These are phyloP conservation scores for Helogale parvula DNA, from an alignment of 2,113 vertebrate species.

Conservation along the genomic window DNA sequence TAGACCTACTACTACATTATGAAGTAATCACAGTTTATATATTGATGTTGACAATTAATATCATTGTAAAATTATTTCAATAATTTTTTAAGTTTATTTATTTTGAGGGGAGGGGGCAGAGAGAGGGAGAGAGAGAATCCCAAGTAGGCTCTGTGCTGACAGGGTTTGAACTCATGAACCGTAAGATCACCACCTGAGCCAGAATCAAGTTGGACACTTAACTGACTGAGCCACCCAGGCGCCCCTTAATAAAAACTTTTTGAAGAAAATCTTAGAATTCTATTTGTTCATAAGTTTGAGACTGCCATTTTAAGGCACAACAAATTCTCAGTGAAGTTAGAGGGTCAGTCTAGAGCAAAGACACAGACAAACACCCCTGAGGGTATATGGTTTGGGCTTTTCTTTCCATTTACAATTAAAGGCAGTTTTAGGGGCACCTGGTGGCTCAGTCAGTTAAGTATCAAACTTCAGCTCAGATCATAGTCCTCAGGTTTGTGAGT, in stretches of 20 bases:
- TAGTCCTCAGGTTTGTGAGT: no score
- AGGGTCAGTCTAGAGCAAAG: accelerated
- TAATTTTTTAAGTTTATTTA: no score
- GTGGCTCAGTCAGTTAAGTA: no score
- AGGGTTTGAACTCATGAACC: no score
- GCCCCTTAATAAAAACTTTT: background rate
- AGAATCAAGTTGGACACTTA: no score
- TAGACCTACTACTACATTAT: background rate
- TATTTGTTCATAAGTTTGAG: background rate
- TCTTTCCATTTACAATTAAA: constrained; percentile 31
- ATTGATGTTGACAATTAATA: background rate
- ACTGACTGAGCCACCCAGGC: no score
- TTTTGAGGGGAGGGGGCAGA: no score
- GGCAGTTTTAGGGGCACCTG: background rate
- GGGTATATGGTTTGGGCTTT: background rate
- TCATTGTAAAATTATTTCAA: background rate
- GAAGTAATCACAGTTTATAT: background rate
- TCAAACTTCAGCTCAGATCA: no score
- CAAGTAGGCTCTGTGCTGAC: no score
- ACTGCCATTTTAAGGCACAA: background rate
- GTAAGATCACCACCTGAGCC: no score
- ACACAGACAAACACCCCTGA: accelerated
- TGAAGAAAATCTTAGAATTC: background rate
- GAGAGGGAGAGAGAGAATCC: no score
- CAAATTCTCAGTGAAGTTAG: background rate